Evolutionary conservation across 1,140 invertebrate species (phyloP), one percentile per base, ranked within the genome.

Genomic region (Probaryconus sp.): DNA sequence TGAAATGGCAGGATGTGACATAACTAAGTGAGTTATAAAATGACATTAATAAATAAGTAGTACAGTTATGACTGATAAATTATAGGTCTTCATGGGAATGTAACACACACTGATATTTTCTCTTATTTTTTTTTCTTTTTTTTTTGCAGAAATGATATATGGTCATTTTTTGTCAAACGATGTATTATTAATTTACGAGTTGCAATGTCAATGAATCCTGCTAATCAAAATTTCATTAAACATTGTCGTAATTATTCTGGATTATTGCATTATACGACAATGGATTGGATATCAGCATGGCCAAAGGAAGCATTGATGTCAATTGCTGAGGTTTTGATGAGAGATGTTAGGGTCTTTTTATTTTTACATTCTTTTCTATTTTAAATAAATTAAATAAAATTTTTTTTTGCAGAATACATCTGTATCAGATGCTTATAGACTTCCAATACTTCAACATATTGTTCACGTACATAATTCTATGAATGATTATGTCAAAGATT

Each of bases 201-300:
- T 24, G 94, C 97, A 0, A 81, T 98, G 2, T 94, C 94, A 0
- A 97, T 97, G 94, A 96, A 93, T 38, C 95, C 96, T 0, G 90
- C 94, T 17, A 94, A 94, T 0, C 94, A 96, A 72, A 88, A 92
- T 4, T 88, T 98, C 26, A 90, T 94, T 17, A 93, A 92, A 73
- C 90, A 95, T 13, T 95, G 96, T 74, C 89, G 96, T 40, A 96
- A 93, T 87, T 98, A 97, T 85, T 96, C 96, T 0, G 96, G 96
- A 0, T 88, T 98, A 0, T 93, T 98, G 11, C 97, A 96, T 80
- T 97, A 95, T 80, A 96, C 95, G 2, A 96, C 94, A 6, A 96
- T 98, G 43, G 94, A 98, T 85, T 98, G 96, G 96, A 93, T 97
- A 65, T 93, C 95, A 79, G 91, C 94, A 0, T 98, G 97, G 96